phyloP scores from a whole-genome alignment of 2,113 vertebrate genomes.

The Hypomesus transpacificus region DNA sequence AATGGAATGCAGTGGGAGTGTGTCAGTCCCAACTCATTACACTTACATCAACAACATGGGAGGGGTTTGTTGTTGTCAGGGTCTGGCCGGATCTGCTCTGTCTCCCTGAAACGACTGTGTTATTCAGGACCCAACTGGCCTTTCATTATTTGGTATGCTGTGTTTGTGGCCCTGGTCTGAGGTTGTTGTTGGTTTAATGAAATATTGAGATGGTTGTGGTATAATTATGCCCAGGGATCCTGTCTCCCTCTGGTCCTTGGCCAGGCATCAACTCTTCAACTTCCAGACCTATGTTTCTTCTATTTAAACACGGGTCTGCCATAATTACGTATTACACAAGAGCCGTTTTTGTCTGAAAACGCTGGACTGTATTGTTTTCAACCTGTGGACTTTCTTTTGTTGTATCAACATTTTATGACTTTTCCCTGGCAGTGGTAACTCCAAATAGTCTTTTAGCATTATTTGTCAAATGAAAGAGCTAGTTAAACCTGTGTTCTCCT shows the following conservation, averaged over 20 bases:
- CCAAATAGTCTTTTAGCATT: too few relatives aligned
- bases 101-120: not conserved
- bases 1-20: not conserved
- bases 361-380: not conserved
- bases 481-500: too few relatives aligned
- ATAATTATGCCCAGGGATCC: slow-evolving; percentile 8
- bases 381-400: not conserved
- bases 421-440: not conserved
- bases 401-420: not conserved
- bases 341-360: slow-evolving; percentile 1
- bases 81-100: not conserved
- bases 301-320: not conserved
- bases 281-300: not conserved
- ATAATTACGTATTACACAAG: slow-evolving; percentile 1
- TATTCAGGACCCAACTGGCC: not conserved
- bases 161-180: not conserved
- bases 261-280: not conserved
- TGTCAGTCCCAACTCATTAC: slow-evolving; percentile 4
- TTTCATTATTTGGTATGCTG: not conserved
- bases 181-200: slow-evolving; percentile 9
- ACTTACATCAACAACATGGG: slow-evolving; percentile 10
- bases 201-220: slow-evolving; percentile 17
- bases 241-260: not conserved
- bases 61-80: slow-evolving; percentile 2
- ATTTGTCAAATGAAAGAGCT: too few relatives aligned